Evolutionary conservation across 2,797 vertebrate genomes (phyloP).

Genomic region (Diplodus puntazzo): DNA sequence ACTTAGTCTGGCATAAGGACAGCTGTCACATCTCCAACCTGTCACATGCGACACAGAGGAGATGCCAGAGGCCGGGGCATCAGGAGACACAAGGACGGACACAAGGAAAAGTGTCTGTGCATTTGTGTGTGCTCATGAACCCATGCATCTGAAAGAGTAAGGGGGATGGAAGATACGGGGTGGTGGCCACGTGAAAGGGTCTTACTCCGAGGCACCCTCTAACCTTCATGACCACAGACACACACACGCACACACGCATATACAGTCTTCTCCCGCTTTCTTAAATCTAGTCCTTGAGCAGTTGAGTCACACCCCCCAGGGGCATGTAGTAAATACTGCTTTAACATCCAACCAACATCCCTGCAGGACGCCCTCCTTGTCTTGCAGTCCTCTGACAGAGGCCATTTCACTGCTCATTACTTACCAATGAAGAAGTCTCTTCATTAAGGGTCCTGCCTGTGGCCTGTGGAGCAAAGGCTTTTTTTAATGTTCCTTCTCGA

Average conservation of each 20-base stretch:
- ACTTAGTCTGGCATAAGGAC: constrained; percentile 84
- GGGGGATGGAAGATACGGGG: constrained; percentile 52
- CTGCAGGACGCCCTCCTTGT: constrained; percentile 65
- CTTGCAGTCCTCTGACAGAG: constrained; percentile 58
- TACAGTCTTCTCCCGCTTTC: constrained; percentile 56
- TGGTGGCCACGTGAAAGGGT: constrained; percentile 74
- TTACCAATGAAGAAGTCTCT: constrained; percentile 73
- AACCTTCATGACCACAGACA: constrained; percentile 67
- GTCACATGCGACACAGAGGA: constrained; percentile 80
- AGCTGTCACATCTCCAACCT: constrained; percentile 87
- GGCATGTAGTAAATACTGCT: constrained; percentile 73
- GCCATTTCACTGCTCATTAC: constrained; percentile 79
- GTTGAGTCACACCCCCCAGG: constrained; percentile 77
- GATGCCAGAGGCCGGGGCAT: constrained; percentile 79
- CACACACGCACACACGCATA: constrained; percentile 4
- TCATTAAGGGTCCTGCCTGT: constrained; percentile 78
- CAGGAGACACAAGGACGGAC: constrained; percentile 77
- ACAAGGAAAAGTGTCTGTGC: constrained; percentile 48
- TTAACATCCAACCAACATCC: constrained; percentile 49
- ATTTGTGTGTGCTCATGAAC: constrained; percentile 29
- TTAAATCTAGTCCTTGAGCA: constrained; percentile 69
- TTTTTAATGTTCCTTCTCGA: constrained; percentile 68
- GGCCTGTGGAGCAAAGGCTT: constrained; percentile 68
- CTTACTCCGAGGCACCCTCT: constrained; percentile 75
- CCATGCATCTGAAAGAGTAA: constrained; percentile 63